Percentiles rank a stretch among this genome's conserved stretches.
Evolutionary conservation across 2,113 vertebrate genomes (phyloP).

Genomic region (Lophura nycthemera): DNA sequence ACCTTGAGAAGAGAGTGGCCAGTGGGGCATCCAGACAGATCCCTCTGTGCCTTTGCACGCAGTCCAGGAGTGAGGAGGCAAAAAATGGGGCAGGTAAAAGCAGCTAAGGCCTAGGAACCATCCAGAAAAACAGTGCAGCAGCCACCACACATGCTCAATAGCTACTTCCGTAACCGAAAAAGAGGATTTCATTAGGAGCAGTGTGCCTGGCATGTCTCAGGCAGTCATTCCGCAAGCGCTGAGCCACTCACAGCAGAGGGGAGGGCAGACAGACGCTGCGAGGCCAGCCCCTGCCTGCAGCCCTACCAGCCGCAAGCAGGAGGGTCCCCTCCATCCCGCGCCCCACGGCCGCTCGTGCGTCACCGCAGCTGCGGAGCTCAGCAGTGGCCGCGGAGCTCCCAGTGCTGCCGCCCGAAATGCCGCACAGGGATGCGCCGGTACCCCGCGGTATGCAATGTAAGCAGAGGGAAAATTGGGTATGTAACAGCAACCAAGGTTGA

Average conservation of each 20-base stretch:
- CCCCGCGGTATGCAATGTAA: rapidly evolving
- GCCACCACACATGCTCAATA: conserved; percentile 54
- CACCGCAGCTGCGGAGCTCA: not conserved
- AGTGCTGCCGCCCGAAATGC: rapidly evolving
- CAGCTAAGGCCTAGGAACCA: conserved; percentile 15
- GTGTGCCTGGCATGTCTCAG: not conserved
- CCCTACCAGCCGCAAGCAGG: not conserved
- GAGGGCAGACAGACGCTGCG: not conserved
- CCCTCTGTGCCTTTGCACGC: rapidly evolving
- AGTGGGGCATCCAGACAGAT: not conserved
- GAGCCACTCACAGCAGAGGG: conserved; percentile 37
- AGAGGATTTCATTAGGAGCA: not conserved
- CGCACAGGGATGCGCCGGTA: not conserved
- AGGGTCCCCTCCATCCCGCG: not conserved
- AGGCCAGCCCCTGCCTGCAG: not conserved
- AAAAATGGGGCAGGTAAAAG: not conserved
- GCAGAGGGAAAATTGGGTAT: rapidly evolving
- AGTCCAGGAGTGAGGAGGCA: rapidly evolving
- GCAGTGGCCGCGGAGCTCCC: not conserved
- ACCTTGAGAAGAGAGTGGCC: rapidly evolving
- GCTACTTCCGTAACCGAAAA: conserved; percentile 15
- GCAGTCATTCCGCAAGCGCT: not conserved
- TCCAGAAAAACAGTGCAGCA: conserved; percentile 21
- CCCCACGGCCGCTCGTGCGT: not conserved
- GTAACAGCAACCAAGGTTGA: not conserved